Base-by-base conservation (phyloP, 2,888 invertebrate species). In the Fragum fragum region DNA sequence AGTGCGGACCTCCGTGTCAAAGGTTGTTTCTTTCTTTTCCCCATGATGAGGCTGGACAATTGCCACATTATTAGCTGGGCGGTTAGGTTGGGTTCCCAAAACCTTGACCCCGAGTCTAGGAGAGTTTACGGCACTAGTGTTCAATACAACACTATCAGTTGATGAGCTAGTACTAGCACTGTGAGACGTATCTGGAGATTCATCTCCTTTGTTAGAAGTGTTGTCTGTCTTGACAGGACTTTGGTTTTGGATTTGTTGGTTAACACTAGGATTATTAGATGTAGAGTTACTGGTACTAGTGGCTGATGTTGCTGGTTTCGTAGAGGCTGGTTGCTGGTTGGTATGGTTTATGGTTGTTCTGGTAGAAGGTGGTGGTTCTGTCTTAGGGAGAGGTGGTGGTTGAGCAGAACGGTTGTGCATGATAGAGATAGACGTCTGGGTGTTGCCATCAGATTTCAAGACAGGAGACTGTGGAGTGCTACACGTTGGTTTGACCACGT, bases 11-110 rank as follows among this genome's bases (percentile, higher is more conserved):
- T 93, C 93, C 7, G 92, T 87, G 79, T 93, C 93, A 87, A 93
- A 93, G 0, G 94, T 94, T 21, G 93, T 94, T 82, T 93, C 93
- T 61, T 93, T 90, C 86, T 93, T 93, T 75, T 91, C 93, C 26
- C 91, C 91, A 69, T 90, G 90, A 55, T 91, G 84, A 2, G 92
- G 92, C 73, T 92, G 91, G 28, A 92, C 92, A 2, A 92, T 91
- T 6, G 91, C 92, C 1, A 92, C 90, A 79, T 92, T 92, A 75
- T 91, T 91, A 18, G 91, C 91, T 0, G 90, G 88, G 71, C 90
- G 89, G 23, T 88, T 83, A 29, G 89, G 80, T 61, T 91, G 90
- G 0, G 91, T 86, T 42, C 89, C 90, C 26, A 92, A 81, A 79
- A 89, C 90, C 82, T 92, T 92, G 26, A 92, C 88, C 11, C 91